Base-by-base conservation (phyloP, 92 coral and sea anemone genomes). In the Pocillopora grandis region DNA sequence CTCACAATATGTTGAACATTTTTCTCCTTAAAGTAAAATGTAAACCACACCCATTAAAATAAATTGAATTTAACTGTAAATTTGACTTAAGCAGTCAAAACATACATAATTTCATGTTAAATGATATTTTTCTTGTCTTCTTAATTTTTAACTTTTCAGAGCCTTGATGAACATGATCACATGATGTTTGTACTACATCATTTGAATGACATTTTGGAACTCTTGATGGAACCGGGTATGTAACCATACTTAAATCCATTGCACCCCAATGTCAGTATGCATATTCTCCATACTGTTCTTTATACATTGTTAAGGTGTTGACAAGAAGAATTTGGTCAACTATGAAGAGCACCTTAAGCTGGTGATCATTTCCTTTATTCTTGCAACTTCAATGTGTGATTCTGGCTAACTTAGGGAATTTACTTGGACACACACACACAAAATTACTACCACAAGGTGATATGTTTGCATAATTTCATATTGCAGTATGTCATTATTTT, bases 101-200 rank as follows among this genome's bases (percentile, higher is more conserved):
- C 23, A 59, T 14, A 7, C 1, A 31, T 65, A 12, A 42, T 37
- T n/a, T 27, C 31, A 27, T 58, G 11, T 67, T 15, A 9, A 71
- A 77, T 57, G 60, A 64, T 59, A 9, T 17, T 16, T 27, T 49
- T n/a, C 18, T 5, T 66, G 23, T 76, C 18, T 0, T 14, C 9
- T 3, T 21, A 4, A 14, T 3, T 61, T 42, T n/a, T 70, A 4
- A 78, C 76, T 27, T 72, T 84, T 57, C 64, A 96, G 99, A 96
- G 96, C 89, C 80, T 96, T 80, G 99, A 96, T 89, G 99, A 96
- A 58, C 99, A 96, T 86, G 98, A 95, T 73, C 95, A 96, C 86
- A 88, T 96, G 91, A 96, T 94, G 97, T 96, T 96, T 92, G 95
- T 94, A 57, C 82, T 96, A 66, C 98, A 96, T 88, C 99, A 96